Conservation (phyloP, 1,140 invertebrate species). For the Hormaphis cornu region DNA sequence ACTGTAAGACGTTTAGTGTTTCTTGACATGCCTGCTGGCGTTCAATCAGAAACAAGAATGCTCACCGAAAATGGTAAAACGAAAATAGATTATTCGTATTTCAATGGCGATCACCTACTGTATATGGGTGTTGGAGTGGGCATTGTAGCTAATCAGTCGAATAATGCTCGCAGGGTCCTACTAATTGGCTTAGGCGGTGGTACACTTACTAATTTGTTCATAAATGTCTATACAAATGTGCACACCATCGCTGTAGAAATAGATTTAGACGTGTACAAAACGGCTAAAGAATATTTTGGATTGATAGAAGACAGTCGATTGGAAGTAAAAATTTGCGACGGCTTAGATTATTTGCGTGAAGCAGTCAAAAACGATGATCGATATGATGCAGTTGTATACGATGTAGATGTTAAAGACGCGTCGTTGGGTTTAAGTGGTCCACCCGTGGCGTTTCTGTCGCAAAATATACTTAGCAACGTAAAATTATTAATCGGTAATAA, state of each 20-base stretch:
- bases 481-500: constrained; percentile 48
- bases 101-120: constrained; percentile 61
- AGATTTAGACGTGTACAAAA: constrained; percentile 68
- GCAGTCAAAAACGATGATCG: constrained; percentile 48
- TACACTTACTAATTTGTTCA: constrained; percentile 72
- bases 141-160: constrained; percentile 34
- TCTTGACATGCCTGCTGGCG: constrained; percentile 67
- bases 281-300: constrained; percentile 76
- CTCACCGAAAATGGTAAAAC: constrained; percentile 2
- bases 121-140: constrained; percentile 9
- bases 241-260: constrained; percentile 72
- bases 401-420: constrained; percentile 82
- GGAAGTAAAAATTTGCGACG: constrained; percentile 72
- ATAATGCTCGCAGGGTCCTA: constrained; percentile 46
- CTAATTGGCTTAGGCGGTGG: constrained; percentile 84
- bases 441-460: constrained; percentile 66
- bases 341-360: constrained; percentile 61
- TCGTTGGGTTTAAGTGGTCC: constrained; percentile 78
- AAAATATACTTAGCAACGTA: constrained; percentile 53
- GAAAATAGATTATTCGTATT: constrained; percentile 47
- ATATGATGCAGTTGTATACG: constrained; percentile 70
- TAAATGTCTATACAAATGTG: constrained; percentile 54
- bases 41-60: constrained; percentile 77
- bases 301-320: constrained; percentile 59
- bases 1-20: constrained; percentile 72